phyloP scores from a whole-genome alignment of 2,797 vertebrate species.

The Thripadectes ignobilis region DNA sequence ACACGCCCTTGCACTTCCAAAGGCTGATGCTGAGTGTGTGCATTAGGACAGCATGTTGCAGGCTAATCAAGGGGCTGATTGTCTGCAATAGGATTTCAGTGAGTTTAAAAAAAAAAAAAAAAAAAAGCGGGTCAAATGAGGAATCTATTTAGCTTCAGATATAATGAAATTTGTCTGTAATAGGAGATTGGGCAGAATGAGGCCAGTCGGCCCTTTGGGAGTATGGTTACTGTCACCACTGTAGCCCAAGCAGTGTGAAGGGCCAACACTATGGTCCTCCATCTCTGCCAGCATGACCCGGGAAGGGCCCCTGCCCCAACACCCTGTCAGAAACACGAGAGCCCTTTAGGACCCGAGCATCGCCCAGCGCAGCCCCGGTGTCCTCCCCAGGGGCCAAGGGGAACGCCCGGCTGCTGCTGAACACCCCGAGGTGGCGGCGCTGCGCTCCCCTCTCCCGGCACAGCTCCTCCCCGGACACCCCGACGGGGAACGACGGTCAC shows the following conservation, averaged over 20 bases:
- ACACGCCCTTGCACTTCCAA: neutral
- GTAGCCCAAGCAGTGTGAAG: neutral
- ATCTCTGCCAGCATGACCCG: neutral
- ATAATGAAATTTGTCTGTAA: neutral
- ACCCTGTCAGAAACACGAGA: neutral
- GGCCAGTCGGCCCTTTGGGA: neutral
- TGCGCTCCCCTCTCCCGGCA: neutral
- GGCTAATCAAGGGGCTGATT: neutral
- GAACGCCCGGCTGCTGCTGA: neutral
- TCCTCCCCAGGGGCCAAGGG: neutral
- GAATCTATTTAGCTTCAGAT: neutral
- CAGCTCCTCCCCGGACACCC: neutral
- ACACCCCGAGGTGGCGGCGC: neutral
- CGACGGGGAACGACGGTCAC: no score
- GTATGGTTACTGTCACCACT: neutral
- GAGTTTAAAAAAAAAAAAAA: neutral
- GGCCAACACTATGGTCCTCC: neutral
- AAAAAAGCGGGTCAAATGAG: neutral
- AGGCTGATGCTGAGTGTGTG: neutral
- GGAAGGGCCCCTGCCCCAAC: neutral
- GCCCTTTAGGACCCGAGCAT: neutral
- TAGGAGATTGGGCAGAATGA: neutral
- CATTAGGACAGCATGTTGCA: neutral
- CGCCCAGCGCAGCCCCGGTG: no score
- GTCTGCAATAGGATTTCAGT: neutral